phyloP scores from a whole-genome alignment of 2,113 vertebrate species.

The Numida meleagris region DNA sequence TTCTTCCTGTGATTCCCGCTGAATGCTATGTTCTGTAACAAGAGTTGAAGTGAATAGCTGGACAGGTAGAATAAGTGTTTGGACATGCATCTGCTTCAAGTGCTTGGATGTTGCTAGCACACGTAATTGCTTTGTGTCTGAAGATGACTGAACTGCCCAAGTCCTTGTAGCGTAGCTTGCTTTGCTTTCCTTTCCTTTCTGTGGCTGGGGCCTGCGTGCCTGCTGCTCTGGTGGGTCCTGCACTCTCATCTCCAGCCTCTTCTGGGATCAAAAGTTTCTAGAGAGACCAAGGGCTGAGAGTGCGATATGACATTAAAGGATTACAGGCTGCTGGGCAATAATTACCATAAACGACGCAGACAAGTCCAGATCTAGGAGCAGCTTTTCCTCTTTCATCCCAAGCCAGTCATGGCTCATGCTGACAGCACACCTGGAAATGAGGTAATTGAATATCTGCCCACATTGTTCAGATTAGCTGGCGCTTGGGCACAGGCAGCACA shows the following conservation, averaged over 20 bases:
- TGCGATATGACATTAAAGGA: neutral
- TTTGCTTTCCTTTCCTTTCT: neutral
- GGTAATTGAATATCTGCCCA: conserved; percentile 52
- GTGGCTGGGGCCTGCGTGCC: neutral
- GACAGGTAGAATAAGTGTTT: neutral
- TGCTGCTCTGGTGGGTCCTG: neutral
- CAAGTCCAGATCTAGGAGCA: conserved; percentile 29
- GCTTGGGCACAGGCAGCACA: neutral
- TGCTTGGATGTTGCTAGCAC: neutral
- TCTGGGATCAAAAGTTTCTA: neutral
- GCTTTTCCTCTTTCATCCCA: conserved; percentile 43
- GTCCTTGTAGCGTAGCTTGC: neutral
- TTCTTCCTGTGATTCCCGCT: neutral
- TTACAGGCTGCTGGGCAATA: conserved; percentile 8
- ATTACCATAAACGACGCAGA: conserved; percentile 14
- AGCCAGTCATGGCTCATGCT: conserved; percentile 38
- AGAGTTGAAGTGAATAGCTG: neutral
- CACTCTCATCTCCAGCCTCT: neutral
- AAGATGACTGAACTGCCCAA: neutral
- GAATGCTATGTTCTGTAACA: neutral
- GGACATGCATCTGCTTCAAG: neutral
- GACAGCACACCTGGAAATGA: conserved; percentile 67
- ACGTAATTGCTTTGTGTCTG: accelerated
- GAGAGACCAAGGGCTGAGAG: neutral
- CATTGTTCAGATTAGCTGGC: conserved; percentile 13